Evolutionary conservation across 2,797 vertebrate genomes (phyloP).

Genomic region (Argyrosomus regius): DNA sequence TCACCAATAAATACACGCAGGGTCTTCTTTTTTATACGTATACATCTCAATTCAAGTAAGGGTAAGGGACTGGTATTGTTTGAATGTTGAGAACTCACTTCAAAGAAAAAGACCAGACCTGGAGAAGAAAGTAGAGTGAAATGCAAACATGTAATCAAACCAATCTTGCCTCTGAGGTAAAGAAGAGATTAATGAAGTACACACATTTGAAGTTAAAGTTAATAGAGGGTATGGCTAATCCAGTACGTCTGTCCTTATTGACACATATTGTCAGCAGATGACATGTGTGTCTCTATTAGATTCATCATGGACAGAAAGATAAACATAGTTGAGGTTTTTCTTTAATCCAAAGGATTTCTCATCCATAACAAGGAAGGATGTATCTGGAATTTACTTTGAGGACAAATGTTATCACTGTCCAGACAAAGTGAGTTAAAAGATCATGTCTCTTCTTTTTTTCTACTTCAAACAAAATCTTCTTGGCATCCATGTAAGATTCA

Average conservation of each 20-base stretch:
- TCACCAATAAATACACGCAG: constrained; percentile 23
- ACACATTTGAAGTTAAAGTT: not conserved
- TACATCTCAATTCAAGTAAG: constrained; percentile 24
- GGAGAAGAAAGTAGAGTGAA: not conserved
- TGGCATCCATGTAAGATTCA: not conserved
- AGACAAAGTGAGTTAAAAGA: not conserved
- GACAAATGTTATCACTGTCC: not conserved
- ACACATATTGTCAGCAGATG: not conserved
- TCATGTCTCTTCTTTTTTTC: not conserved
- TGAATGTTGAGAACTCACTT: constrained; percentile 8
- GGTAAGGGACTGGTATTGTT: constrained; percentile 3
- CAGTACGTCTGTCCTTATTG: not conserved
- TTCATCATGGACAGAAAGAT: not conserved
- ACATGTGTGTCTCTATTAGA: constrained; percentile 8
- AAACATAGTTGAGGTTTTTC: not conserved
- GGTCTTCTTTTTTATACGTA: constrained; percentile 26
- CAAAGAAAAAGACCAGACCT: not conserved
- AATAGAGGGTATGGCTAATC: not conserved
- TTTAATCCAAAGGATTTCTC: not conserved
- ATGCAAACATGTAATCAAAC: not conserved
- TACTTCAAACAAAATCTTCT: not conserved
- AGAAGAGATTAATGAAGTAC: not conserved
- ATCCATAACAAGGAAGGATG: not conserved
- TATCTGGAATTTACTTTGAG: constrained; percentile 10
- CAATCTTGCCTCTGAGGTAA: not conserved